Evolutionary conservation across 2,888 invertebrate species (phyloP).

Genomic region (Syrista parreyssii): DNA sequence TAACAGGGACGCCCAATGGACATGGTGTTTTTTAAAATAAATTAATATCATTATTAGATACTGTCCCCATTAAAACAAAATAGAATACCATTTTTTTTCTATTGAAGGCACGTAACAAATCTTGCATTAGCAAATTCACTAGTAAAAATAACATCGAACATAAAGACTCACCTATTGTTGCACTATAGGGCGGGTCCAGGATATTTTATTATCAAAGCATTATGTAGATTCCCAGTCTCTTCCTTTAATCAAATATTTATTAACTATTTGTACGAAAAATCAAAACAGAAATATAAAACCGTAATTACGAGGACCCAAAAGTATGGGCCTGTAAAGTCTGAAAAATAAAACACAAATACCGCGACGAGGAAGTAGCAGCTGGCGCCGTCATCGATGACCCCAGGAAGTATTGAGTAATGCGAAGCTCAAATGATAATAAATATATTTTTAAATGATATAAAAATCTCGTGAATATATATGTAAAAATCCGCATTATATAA

Average conservation of each 20-base stretch:
- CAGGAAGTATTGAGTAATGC: background rate
- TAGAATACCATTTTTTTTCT: background rate
- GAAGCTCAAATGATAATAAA: background rate
- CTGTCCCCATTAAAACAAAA: background rate
- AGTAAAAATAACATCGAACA: background rate
- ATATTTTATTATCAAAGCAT: slow-evolving; percentile 20
- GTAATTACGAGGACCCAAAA: background rate
- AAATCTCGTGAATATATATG: background rate
- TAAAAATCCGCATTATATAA: background rate
- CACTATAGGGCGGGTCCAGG: slow-evolving; percentile 20
- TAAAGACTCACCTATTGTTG: slow-evolving; percentile 26
- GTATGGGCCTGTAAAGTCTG: background rate
- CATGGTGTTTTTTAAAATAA: background rate
- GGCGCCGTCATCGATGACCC: background rate
- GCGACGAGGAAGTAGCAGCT: background rate
- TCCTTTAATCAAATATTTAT: background rate
- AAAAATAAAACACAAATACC: slow-evolving; percentile 2
- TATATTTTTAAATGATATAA: background rate
- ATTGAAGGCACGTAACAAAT: background rate
- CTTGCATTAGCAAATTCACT: background rate
- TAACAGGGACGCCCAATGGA: background rate
- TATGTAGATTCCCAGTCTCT: background rate
- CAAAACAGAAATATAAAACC: slow-evolving; percentile 5
- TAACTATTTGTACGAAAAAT: background rate
- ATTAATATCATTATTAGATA: background rate